Evolutionary conservation across 2,797 vertebrate species (phyloP), one percentile per base, ranked within the genome.

Genomic region (Xiphorhynchus erythropygius): DNA sequence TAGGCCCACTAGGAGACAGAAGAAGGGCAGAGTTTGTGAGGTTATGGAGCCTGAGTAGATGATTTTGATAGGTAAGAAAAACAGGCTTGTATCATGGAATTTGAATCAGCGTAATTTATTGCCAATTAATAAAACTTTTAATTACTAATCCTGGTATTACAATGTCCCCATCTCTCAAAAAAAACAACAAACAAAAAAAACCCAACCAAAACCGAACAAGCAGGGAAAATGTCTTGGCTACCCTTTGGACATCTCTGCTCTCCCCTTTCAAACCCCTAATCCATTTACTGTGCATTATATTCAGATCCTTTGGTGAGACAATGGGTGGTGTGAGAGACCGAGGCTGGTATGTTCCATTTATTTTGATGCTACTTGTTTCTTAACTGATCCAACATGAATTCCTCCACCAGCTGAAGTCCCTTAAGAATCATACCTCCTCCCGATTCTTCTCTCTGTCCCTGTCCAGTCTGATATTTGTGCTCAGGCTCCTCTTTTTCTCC

Each of bases 231-330:
- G 21, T 13, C 30, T 70, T 28, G 32, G 27, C 18, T 59, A 57
- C 11, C 11, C 13, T 75, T 52, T 78, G 49, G 23, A 7, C 14
- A 55, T 17, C 21, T 73, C 42, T 77, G 7, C 6, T 74, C 7
- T 47, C 9, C 10, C 8, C 4, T 82, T 82, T 39, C 30, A 35
- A 24, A 3, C 25, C 24, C 64, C 19, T 27, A 52, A 53, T 24
- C 12, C 11, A 21, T 28, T 57, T 74, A 5, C 30, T 55, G 8
- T 63, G 28, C 0, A 0, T 30, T 62, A 14, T 3, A 7, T n/a
- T 74, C 14, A 41, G 44, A 30, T 27, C 35, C 7, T 81, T 53
- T 46, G 9, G 9, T 49, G 62, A 78, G 37, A 11, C 55, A 69
- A 1, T 1, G 2, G 28, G 8, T 18, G 17, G 5, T 77, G 18